Base-by-base conservation (phyloP, 2,113 vertebrate species). In the Myrmophylax atrothorax region DNA sequence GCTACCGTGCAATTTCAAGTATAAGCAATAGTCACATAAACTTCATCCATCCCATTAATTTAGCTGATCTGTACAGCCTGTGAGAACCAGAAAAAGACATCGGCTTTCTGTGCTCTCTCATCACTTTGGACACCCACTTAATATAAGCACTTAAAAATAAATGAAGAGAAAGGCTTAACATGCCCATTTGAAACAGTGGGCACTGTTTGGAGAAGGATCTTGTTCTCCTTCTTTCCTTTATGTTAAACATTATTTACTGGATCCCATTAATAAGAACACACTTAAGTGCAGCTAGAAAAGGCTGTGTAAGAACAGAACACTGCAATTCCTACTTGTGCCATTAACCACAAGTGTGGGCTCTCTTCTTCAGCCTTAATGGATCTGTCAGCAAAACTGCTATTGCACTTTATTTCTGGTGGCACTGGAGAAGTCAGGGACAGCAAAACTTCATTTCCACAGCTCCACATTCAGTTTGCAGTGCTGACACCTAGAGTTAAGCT, bases 401-500 rank as follows among this genome's bases (percentile, higher is more conserved):
- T 72, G 81, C 86, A 64, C 53, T 81, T 90, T 42, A 84, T 92
- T 96, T 70, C 91, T 92, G 72, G 90, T 94, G 79, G 42, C 85
- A 84, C 24, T 29, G n/a, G 38, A 93, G 78, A 60, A 96, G 62
- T 72, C 40, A 19, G 50, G 90, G 75, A 74, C 55, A 93, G 92
- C 76, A 87, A 60, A 94, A 84, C 85, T 90, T 96, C 47, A 35
- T 94, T 95, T 94, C 19, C 83, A 93, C 73, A 78, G 67, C 73
- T 94, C 56, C n/a, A 40, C 60, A 92, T 94, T 92, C 83, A 70
- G 94, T 60, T 96, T 95, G 79, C 93, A 96, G 94, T 96, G 90
- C 92, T 97, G 96, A 96, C 93, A 96, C 93, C 96, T 96, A 96
- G 82, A 97, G 96, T 96, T 92, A 86, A 93, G 76, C 79, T 63